phyloP scores from a whole-genome alignment of 1,140 invertebrate genomes.

The Asobara japonica region DNA sequence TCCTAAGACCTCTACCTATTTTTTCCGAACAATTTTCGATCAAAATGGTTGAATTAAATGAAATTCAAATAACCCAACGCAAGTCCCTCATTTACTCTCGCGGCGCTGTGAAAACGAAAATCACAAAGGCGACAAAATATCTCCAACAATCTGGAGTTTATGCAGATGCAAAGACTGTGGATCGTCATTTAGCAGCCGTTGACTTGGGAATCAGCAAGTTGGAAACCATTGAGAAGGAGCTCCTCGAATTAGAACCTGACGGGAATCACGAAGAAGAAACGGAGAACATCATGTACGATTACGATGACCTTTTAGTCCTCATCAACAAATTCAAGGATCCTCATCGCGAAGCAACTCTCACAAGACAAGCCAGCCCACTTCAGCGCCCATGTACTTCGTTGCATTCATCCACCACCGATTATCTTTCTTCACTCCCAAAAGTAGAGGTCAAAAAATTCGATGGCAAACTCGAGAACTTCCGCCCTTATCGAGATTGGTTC shows the following conservation, averaged over 20 bases:
- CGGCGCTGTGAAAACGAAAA: slow-evolving; percentile 10
- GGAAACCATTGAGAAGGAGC: not conserved
- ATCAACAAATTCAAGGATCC: slow-evolving; percentile 20
- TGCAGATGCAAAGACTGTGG: not conserved
- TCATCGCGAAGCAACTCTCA: not conserved
- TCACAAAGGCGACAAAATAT: slow-evolving; percentile 15
- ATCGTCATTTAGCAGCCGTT: not conserved
- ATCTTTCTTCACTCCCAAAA: slow-evolving; percentile 4
- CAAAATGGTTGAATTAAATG: no score
- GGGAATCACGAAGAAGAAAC: not conserved
- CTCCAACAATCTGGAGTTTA: slow-evolving; percentile 1
- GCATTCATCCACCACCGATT: not conserved
- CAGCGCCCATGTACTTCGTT: not conserved
- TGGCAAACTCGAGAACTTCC: slow-evolving; percentile 17
- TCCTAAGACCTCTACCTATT: not conserved
- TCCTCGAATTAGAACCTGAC: not conserved
- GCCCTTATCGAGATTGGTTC: slow-evolving; percentile 26
- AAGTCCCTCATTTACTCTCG: not conserved
- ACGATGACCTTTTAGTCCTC: slow-evolving; percentile 7
- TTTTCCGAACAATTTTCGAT: not conserved
- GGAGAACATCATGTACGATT: slow-evolving; percentile 8
- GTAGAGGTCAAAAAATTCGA: no score
- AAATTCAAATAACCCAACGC: no score
- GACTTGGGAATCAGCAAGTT: not conserved
- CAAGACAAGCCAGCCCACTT: no score